A percentile compares a stretch with the other conserved stretches of the same genome.
Evolutionary conservation across 2,888 invertebrate species (phyloP).

Genomic region (Mythimna albipuncta): DNA sequence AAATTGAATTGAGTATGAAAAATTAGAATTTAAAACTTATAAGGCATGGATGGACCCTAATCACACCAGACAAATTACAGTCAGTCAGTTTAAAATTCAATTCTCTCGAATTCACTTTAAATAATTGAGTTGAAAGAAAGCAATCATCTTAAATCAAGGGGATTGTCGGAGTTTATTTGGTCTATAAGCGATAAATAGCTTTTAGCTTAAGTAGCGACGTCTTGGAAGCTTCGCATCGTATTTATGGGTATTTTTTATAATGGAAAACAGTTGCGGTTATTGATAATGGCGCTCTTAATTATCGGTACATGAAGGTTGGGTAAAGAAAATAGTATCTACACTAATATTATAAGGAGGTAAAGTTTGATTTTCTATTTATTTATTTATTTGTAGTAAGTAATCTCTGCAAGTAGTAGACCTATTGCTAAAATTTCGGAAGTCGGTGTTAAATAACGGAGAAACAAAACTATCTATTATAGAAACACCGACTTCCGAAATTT

Average conservation of each 20-base stretch:
- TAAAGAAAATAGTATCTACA: too few species aligned
- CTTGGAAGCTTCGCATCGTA: neutral
- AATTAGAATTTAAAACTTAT: conserved; percentile 5
- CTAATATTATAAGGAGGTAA: too few species aligned
- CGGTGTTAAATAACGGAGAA: too few species aligned
- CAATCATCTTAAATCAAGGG: conserved; percentile 49
- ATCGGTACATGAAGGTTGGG: too few species aligned
- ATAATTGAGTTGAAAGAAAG: conserved; percentile 50
- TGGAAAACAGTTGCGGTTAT: neutral
- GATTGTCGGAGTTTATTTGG: conserved; percentile 53
- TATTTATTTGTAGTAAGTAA: too few species aligned
- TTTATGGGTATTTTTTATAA: conserved; percentile 4
- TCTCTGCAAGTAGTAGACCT: too few species aligned
- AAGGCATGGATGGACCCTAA: conserved; percentile 9
- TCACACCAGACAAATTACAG: conserved; percentile 20
- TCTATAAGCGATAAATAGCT: conserved; percentile 50
- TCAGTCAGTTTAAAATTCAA: conserved; percentile 38
- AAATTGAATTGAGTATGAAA: conserved; percentile 10
- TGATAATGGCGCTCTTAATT: neutral
- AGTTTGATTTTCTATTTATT: too few species aligned
- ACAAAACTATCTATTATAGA: too few species aligned
- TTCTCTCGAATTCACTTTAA: conserved; percentile 46
- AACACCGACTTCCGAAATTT: too few species aligned
- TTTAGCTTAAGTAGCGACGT: conserved; percentile 43
- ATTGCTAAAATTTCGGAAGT: too few species aligned